phyloP scores from a whole-genome alignment of 2,888 invertebrate species.

The Melolontha melolontha region DNA sequence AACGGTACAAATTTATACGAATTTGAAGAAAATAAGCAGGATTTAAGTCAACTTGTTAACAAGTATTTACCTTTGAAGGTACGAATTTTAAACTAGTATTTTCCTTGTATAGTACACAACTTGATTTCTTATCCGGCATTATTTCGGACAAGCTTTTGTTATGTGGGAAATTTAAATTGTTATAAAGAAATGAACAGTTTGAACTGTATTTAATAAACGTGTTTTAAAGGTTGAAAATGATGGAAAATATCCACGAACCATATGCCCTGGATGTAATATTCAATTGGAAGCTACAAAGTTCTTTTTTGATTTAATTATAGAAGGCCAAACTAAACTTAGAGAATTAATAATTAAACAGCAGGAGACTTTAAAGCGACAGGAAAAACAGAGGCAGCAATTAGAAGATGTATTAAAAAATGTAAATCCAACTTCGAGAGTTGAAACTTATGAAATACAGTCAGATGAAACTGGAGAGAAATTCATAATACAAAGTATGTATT shows the following conservation, averaged over 20 bases:
- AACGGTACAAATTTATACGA: constrained; percentile 76
- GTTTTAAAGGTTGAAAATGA: constrained; percentile 75
- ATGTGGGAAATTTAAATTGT: constrained; percentile 55
- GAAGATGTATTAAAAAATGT: constrained; percentile 60
- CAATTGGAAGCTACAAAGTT: constrained; percentile 80
- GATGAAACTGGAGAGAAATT: constrained; percentile 65
- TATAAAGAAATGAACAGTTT: not conserved
- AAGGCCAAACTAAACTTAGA: constrained; percentile 75
- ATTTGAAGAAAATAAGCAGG: constrained; percentile 70
- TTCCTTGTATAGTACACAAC: constrained; percentile 55
- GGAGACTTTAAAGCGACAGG: constrained; percentile 62
- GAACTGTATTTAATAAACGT: constrained; percentile 4
- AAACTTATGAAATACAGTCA: constrained; percentile 59
- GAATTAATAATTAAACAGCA: constrained; percentile 66
- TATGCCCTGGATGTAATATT: constrained; percentile 82
- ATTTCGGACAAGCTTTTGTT: constrained; percentile 24
- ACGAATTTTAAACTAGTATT: constrained; percentile 55
- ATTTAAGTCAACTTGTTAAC: constrained; percentile 76
- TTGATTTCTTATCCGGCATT: constrained; percentile 58
- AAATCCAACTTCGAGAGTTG: constrained; percentile 61
- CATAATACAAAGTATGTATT: constrained; percentile 67
- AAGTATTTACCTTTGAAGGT: constrained; percentile 82
- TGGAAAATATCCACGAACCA: constrained; percentile 76
- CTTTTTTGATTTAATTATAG: constrained; percentile 78
- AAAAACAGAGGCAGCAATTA: constrained; percentile 60